phyloP scores from a whole-genome alignment of 2,113 vertebrate genomes.

The Tautogolabrus adspersus region DNA sequence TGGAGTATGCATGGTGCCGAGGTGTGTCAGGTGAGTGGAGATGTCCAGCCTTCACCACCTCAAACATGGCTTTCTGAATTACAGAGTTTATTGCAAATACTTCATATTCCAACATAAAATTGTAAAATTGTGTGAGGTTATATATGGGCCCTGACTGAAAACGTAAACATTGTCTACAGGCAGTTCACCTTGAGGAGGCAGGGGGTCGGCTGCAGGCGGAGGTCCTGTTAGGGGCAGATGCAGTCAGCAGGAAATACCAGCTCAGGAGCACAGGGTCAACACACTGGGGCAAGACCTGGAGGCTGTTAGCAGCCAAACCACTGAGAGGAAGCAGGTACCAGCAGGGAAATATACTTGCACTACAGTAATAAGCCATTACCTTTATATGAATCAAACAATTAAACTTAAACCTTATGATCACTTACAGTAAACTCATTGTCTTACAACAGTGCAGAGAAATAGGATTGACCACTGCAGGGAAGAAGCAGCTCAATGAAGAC shows the following conservation, averaged over 20 bases:
- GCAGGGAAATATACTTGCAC: not conserved
- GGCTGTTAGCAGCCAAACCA: constrained; percentile 63
- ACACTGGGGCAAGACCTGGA: constrained; percentile 72
- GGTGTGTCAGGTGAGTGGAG: constrained; percentile 75
- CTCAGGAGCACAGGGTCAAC: constrained; percentile 62
- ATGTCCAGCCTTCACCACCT: constrained; percentile 64
- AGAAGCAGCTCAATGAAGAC: constrained; percentile 62
- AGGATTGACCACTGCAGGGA: constrained; percentile 41
- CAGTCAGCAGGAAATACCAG: constrained; percentile 69
- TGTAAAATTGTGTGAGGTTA: constrained; percentile 16
- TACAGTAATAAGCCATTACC: constrained; percentile 15
- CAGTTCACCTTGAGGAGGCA: constrained; percentile 75
- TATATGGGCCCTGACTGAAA: not conserved
- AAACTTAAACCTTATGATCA: constrained; percentile 17
- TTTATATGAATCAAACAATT: constrained; percentile 25
- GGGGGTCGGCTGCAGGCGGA: constrained; percentile 68
- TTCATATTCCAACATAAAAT: not conserved
- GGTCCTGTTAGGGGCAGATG: constrained; percentile 54
- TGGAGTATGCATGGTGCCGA: constrained; percentile 74
- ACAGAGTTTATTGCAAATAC: constrained; percentile 4
- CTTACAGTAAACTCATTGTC: not conserved
- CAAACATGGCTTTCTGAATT: constrained; percentile 70
- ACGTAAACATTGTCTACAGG: constrained; percentile 58
- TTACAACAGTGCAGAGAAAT: constrained; percentile 76
- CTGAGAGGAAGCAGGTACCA: constrained; percentile 77